Conservation (phyloP, 2,797 vertebrate genomes). For the Cygnus olor region DNA sequence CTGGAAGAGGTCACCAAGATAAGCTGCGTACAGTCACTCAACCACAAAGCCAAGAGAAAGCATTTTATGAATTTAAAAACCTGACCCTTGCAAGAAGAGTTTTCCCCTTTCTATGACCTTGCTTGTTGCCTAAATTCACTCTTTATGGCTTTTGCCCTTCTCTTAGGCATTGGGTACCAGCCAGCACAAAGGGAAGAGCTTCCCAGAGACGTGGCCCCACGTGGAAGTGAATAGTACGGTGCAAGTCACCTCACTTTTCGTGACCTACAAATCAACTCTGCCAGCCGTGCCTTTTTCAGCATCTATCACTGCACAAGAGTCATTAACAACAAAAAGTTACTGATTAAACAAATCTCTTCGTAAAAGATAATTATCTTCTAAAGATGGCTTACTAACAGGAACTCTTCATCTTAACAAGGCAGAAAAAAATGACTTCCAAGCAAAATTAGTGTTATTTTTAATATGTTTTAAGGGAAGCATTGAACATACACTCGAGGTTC, state of each 20-base stretch:
- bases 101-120: neutral
- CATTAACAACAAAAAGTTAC: neutral
- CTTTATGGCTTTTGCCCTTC: neutral
- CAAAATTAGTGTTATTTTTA: neutral
- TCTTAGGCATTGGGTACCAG: fast-evolving
- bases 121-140: neutral
- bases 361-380: neutral
- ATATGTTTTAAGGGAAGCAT: neutral
- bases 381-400: neutral
- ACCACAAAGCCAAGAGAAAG: neutral
- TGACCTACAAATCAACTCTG: neutral
- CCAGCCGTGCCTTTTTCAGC: neutral
- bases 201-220: neutral
- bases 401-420: neutral
- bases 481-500: neutral
- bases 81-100: neutral
- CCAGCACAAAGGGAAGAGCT: neutral
- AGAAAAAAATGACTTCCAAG: neutral
- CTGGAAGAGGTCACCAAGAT: neutral
- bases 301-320: neutral
- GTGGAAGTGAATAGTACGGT: neutral
- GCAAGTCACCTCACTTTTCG: neutral
- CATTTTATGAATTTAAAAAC: neutral
- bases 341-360: neutral
- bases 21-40: neutral